A percentile compares a stretch with the other conserved stretches of the same genome.
Conservation (phyloP, 2,888 invertebrate species). For the Clunio marinus region DNA sequence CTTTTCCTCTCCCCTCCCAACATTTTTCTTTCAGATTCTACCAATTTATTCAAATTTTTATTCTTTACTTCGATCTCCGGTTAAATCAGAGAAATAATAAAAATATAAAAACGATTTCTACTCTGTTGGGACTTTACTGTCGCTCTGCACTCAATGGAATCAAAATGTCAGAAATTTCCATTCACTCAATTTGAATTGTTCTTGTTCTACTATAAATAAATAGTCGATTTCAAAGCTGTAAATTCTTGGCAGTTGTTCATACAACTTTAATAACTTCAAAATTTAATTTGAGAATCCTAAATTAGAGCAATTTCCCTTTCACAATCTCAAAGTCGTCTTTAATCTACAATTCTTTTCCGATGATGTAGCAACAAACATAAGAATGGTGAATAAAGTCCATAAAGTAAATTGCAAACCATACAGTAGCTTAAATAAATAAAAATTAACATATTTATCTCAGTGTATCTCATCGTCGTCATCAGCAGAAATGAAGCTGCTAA, state of each 20-base stretch:
- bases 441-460: slow-evolving; percentile 33
- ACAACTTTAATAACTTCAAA: too few relatives aligned
- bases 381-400: not conserved
- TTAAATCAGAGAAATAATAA: not conserved
- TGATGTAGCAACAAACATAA: too few relatives aligned
- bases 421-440: slow-evolving; percentile 36
- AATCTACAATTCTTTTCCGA: too few relatives aligned
- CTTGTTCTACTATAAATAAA: too few relatives aligned
- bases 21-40: not conserved
- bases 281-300: too few relatives aligned
- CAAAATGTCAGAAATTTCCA: slow-evolving; percentile 8
- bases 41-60: slow-evolving; percentile 36
- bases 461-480: slow-evolving; percentile 21
- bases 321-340: too few relatives aligned
- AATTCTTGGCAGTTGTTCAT: too few relatives aligned
- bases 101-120: not conserved
- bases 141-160: not conserved
- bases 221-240: too few relatives aligned
- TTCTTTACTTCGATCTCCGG: not conserved
- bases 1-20: not conserved
- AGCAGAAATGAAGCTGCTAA: not conserved
- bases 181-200: not conserved
- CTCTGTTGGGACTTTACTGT: not conserved
- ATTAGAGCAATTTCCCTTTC: too few relatives aligned
- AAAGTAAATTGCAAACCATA: slow-evolving; percentile 25